Evolutionary conservation across 2,113 vertebrate genomes (phyloP).

Genomic region (Macrotus californicus): DNA sequence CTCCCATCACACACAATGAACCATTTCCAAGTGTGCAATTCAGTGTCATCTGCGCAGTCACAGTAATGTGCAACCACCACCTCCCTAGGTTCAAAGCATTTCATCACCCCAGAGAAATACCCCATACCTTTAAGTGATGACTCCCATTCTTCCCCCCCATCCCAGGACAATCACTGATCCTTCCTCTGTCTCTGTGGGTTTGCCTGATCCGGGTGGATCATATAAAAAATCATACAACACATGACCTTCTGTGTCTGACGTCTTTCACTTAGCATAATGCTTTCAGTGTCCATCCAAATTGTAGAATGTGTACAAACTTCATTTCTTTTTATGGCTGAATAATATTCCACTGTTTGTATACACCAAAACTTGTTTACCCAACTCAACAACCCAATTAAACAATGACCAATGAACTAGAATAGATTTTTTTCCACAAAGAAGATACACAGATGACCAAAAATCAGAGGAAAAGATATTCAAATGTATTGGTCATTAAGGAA

Average conservation of each 20-base stretch:
- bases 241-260: neutral
- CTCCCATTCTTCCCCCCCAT: rapidly evolving
- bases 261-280: neutral
- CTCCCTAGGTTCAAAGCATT: neutral
- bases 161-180: neutral
- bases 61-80: neutral
- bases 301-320: neutral
- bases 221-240: neutral
- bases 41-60: neutral
- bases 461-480: no score
- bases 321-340: neutral
- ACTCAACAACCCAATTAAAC: neutral
- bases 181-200: neutral
- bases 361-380: neutral
- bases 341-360: neutral
- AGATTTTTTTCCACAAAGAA: neutral
- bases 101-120: neutral
- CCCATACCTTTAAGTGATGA: neutral
- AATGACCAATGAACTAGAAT: neutral
- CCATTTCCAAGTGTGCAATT: neutral
- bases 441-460: neutral
- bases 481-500: no score
- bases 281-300: neutral
- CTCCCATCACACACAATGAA: neutral
- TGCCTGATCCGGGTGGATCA: neutral